Conservation (phyloP, 2,888 invertebrate genomes). For the Platycnemis pennipes region DNA sequence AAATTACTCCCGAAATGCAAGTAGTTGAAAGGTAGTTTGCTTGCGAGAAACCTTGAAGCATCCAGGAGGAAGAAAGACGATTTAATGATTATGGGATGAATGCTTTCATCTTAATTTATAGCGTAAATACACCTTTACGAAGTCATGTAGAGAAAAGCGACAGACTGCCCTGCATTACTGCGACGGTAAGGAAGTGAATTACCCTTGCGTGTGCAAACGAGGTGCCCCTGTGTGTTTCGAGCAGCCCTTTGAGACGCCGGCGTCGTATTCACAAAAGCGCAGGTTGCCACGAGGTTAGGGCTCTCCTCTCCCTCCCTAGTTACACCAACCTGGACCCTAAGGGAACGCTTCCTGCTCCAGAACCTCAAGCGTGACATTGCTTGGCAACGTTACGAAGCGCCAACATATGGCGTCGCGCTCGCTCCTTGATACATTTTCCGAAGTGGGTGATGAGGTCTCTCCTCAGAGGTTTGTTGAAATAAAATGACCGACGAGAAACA, state of each 20-base stretch:
- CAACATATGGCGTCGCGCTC: not conserved
- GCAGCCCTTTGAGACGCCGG: not conserved
- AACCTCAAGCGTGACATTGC: slow-evolving; percentile 4
- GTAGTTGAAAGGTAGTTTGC: too few species aligned
- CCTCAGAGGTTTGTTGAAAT: not conserved
- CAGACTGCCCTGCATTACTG: not conserved
- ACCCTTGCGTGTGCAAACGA: not conserved
- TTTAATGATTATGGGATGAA: too few species aligned
- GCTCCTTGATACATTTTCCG: not conserved
- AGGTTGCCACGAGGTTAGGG: not conserved
- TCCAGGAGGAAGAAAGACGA: too few species aligned
- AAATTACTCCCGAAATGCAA: too few species aligned
- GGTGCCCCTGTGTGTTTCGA: not conserved
- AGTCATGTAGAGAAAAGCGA: not conserved
- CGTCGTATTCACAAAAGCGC: not conserved
- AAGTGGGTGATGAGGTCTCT: not conserved
- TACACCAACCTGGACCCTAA: not conserved
- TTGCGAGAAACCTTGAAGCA: too few species aligned
- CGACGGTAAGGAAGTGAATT: not conserved
- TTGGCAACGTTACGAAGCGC: not conserved
- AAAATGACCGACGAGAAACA: not conserved
- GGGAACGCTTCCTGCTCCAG: not conserved
- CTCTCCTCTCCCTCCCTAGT: not conserved
- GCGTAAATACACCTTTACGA: not conserved
- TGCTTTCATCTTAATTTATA: too few species aligned